A percentile compares a stretch with the other conserved stretches of the same genome.
These are phyloP conservation scores for Sinella curviseta DNA, from an alignment of 1,140 invertebrate species.

Conservation along the genomic window DNA sequence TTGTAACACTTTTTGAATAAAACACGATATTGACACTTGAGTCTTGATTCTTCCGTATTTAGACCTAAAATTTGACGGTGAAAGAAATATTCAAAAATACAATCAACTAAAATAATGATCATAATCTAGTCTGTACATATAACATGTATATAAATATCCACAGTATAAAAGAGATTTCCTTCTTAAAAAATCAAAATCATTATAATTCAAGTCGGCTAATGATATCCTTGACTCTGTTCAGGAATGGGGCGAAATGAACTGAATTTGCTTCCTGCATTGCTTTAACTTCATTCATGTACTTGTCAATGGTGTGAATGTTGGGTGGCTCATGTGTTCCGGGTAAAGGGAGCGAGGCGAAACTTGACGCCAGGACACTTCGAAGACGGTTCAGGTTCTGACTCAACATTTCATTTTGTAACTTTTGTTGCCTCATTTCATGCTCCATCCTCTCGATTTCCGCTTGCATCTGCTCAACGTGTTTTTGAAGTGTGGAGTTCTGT, in stretches of 20 bases:
- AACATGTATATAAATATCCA: not conserved
- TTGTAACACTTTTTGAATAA: too few species aligned
- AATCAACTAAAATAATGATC: not conserved
- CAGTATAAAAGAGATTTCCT: constrained; percentile 6
- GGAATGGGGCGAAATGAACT: constrained; percentile 50
- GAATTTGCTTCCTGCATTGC: constrained; percentile 48
- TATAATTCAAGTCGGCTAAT: constrained; percentile 50
- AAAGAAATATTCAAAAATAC: too few species aligned
- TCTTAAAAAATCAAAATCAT: constrained; percentile 25
- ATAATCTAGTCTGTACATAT: not conserved
- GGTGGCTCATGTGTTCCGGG: constrained; percentile 35
- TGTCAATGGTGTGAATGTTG: constrained; percentile 45
- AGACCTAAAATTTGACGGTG: too few species aligned
- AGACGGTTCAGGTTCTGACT: constrained; percentile 49
- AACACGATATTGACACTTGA: too few species aligned
- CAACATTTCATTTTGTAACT: constrained; percentile 50
- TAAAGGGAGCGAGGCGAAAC: constrained; percentile 47
- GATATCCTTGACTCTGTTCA: constrained; percentile 50
- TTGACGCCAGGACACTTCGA: constrained; percentile 47
- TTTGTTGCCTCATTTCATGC: constrained; percentile 50
- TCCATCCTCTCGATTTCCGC: constrained; percentile 50
- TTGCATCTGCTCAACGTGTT: constrained; percentile 63
- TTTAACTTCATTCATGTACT: constrained; percentile 51
- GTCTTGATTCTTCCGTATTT: too few species aligned
- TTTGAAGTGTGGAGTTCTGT: constrained; percentile 64